A percentile compares a stretch with the other conserved stretches of the same genome.
Evolutionary conservation across 2,113 vertebrate genomes (phyloP).

Genomic region (Ailuropoda melanoleuca): DNA sequence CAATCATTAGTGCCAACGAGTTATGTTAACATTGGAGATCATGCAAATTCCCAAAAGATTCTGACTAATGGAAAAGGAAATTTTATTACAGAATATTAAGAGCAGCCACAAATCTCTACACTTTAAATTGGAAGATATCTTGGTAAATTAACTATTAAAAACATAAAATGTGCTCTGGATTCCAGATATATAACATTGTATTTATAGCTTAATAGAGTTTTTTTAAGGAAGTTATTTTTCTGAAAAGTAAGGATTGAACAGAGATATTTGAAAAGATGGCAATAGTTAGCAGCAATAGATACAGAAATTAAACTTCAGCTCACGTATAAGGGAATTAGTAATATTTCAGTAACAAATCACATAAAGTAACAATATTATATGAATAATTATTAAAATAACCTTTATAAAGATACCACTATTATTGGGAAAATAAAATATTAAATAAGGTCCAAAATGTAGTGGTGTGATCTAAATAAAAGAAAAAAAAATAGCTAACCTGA

Average conservation of each 20-base stretch:
- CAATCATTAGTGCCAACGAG: neutral
- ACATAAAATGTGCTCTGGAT: neutral
- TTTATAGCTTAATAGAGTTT: neutral
- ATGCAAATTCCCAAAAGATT: constrained; percentile 22
- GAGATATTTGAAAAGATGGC: neutral
- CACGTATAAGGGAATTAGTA: neutral
- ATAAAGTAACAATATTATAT: neutral
- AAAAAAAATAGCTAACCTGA: neutral
- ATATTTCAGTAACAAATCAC: neutral
- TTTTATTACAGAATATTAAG: constrained; percentile 7
- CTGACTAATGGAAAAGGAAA: neutral
- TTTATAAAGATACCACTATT: neutral
- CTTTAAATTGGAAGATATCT: neutral
- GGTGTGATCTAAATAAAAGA: neutral
- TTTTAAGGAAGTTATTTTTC: neutral
- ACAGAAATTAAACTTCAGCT: neutral
- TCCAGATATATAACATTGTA: neutral
- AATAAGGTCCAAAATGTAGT: neutral
- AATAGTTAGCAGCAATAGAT: neutral
- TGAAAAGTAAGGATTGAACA: neutral
- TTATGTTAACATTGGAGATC: neutral
- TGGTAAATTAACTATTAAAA: constrained; percentile 30
- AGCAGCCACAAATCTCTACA: neutral
- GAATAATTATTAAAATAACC: neutral
- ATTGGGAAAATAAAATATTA: neutral